Percentiles rank a stretch among this genome's conserved stretches.
Conservation (phyloP, 2,888 invertebrate genomes). For the Campoplex nolae region DNA sequence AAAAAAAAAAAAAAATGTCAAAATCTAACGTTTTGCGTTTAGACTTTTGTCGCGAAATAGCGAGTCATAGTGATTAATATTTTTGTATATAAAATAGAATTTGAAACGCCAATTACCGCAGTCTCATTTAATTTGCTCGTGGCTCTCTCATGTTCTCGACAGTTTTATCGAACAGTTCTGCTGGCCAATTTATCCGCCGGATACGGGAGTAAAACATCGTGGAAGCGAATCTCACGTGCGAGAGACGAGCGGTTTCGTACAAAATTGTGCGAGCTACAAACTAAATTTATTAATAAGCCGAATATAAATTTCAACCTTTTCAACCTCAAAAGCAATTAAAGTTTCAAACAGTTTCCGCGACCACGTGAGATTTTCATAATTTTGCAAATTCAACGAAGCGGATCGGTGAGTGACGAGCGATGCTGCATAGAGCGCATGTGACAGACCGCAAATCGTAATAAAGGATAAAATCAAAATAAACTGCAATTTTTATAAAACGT, state of each 20-base stretch:
- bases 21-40: background rate
- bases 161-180: background rate
- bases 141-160: background rate
- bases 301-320: constrained; percentile 30
- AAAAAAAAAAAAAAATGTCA: too few species aligned
- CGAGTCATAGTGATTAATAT: background rate
- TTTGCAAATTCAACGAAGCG: constrained; percentile 12
- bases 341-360: constrained; percentile 26
- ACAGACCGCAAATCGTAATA: too few species aligned
- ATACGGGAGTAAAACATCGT: background rate
- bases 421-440: too few species aligned
- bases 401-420: background rate
- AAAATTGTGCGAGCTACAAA: constrained; percentile 16
- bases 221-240: background rate
- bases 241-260: background rate
- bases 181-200: constrained; percentile 5
- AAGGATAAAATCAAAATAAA: too few species aligned
- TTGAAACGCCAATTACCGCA: background rate
- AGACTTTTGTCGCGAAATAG: background rate
- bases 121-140: constrained; percentile 5
- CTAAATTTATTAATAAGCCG: constrained; percentile 17
- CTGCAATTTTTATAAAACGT: too few species aligned
- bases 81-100: background rate
- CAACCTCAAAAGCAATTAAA: constrained; percentile 15
- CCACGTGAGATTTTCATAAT: constrained; percentile 3